Evolutionary conservation across 2,113 vertebrate species (phyloP), one percentile per base, ranked within the genome.

Genomic region (Ibidorhyncha struthersii): DNA sequence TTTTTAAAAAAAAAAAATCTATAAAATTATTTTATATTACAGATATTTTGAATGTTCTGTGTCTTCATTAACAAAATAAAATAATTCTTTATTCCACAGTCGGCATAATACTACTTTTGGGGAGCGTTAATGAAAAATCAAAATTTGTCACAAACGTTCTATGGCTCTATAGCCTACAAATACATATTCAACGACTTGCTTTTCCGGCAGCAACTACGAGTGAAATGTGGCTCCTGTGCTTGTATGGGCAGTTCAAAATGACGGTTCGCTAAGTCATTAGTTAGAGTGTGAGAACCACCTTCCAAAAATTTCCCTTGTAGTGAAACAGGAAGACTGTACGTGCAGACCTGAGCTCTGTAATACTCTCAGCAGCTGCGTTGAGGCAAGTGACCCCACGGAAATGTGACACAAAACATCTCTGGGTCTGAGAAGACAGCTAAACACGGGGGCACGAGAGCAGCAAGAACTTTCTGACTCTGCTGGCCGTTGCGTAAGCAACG

Each of bases 241-340:
- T 50, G 18, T 61, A 62, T 70, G 92, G 59, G 41, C 62, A 63
- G 20, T 78, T 71, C 72, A 71, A 71, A 96, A 92, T 26, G 52
- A 86, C 50, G 25, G 32, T 58, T 74, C 62, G 23, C 45, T 89
- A 55, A 66, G 84, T 55, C n/a, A 49, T 56, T 22, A 72, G n/a
- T n/a, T 52, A 38, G 81, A 89, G 86, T 96, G 85, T 97, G 97
- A 97, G 98, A 98, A 98, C 59, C 32, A 8, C 38, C 23, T 94
- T 67, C 70, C 79, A 82, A 96, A 97, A 89, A 74, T 89, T 96
- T 96, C 96, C 94, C 21, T 90, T 45, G 67, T 21, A 72, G 62
- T 12, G 79, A 84, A 82, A 87, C 9, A 27, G 55, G 69, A 82
- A 96, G 76, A 76, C 59, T 20, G 83, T 95, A 97, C 69, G 59